These are phyloP conservation scores for Synanceia verrucosa DNA, from an alignment of 2,797 vertebrate species.

Conservation along the genomic window DNA sequence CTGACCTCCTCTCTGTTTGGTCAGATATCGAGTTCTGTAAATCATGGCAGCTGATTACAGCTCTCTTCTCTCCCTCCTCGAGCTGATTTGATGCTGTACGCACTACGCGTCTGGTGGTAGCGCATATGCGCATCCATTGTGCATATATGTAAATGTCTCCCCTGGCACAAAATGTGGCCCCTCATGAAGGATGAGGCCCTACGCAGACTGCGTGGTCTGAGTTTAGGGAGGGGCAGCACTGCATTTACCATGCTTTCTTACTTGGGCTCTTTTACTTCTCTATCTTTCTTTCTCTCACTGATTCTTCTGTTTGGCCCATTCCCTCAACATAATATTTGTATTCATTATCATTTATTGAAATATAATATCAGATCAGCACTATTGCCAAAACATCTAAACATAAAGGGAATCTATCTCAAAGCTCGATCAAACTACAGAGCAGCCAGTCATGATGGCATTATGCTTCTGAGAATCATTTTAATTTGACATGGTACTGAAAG, in stretches of 20 bases:
- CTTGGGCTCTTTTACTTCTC: background rate
- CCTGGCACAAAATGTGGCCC: too few species aligned
- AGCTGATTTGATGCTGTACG: too few species aligned
- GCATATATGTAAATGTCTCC: too few species aligned
- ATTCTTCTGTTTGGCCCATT: background rate
- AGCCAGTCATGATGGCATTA: background rate
- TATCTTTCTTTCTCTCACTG: background rate
- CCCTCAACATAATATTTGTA: slow-evolving; percentile 9
- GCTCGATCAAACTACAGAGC: slow-evolving; percentile 9
- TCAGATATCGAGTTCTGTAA: too few species aligned
- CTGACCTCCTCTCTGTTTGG: too few species aligned
- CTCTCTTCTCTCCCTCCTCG: too few species aligned
- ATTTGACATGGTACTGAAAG: slow-evolving; percentile 5
- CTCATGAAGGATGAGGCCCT: too few species aligned
- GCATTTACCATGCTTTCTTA: background rate
- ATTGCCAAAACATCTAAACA: slow-evolving; percentile 40
- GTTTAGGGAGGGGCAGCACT: too few species aligned
- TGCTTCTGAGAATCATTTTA: background rate
- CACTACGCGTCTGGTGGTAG: too few species aligned
- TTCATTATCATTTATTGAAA: slow-evolving; percentile 22
- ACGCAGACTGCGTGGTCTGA: too few species aligned
- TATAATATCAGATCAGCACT: slow-evolving; percentile 6
- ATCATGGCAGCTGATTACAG: too few species aligned
- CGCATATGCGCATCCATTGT: too few species aligned
- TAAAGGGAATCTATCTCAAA: slow-evolving; percentile 1